Conservation (phyloP, 2,888 invertebrate genomes). For the Rhingia rostrata region DNA sequence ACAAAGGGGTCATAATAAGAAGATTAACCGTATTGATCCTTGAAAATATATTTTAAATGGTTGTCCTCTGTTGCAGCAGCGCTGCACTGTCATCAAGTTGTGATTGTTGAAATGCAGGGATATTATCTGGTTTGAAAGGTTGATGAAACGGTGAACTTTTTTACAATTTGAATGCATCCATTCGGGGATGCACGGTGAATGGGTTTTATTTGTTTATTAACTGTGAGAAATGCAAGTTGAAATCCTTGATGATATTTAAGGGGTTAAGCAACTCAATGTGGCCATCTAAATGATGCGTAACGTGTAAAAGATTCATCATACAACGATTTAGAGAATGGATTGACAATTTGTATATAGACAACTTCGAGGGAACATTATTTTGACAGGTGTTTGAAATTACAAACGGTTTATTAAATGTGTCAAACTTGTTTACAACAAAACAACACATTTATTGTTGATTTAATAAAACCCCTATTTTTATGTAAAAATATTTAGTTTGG, state of each 20-base stretch:
- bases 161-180: neutral
- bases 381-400: too few relatives aligned
- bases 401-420: too few relatives aligned
- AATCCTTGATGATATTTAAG: neutral
- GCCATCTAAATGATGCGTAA: too few relatives aligned
- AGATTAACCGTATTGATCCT: slow-evolving; percentile 43
- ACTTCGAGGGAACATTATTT: too few relatives aligned
- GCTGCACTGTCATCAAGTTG: slow-evolving; percentile 18
- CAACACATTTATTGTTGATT: too few relatives aligned
- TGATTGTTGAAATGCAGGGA: neutral
- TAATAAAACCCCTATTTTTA: too few relatives aligned
- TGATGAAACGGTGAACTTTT: neutral
- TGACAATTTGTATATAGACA: too few relatives aligned
- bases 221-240: neutral
- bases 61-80: slow-evolving; percentile 7
- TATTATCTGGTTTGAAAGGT: neutral
- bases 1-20: slow-evolving; percentile 36
- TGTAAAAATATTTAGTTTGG: too few relatives aligned
- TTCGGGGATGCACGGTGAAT: neutral
- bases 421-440: too few relatives aligned
- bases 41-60: slow-evolving; percentile 26
- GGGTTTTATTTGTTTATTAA: neutral
- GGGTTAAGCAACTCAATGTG: neutral
- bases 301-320: too few relatives aligned
- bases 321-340: too few relatives aligned